A percentile compares a stretch with the other conserved stretches of the same genome.
Evolutionary conservation across 2,888 invertebrate genomes (phyloP).

Genomic region (Cantharis rustica): DNA sequence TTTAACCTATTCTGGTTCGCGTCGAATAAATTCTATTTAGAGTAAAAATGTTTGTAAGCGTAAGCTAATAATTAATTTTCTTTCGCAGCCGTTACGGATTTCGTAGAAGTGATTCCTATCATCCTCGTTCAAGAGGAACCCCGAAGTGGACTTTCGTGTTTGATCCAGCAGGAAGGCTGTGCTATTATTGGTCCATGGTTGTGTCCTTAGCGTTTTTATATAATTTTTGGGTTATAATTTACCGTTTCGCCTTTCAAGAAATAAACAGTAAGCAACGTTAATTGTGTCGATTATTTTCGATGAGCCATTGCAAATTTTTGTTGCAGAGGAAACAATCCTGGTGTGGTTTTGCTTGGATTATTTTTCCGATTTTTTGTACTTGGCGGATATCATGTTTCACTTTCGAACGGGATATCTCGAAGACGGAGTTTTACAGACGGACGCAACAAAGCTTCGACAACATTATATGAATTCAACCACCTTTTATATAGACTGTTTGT

Average conservation of each 20-base stretch:
- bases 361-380: constrained; percentile 93
- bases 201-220: constrained; percentile 95
- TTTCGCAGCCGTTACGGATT: constrained; percentile 59
- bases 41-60: background rate
- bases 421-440: constrained; percentile 97
- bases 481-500: constrained; percentile 98
- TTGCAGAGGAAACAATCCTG: constrained; percentile 78
- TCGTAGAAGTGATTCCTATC: constrained; percentile 65
- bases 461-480: constrained; percentile 96
- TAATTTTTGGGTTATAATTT: constrained; percentile 98
- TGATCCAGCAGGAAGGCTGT: constrained; percentile 95
- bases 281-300: background rate
- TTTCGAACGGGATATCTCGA: constrained; percentile 97
- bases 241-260: constrained; percentile 98
- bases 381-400: constrained; percentile 95
- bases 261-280: constrained; percentile 74
- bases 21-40: background rate
- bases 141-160: constrained; percentile 94
- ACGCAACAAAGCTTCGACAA: constrained; percentile 87
- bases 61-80: background rate
- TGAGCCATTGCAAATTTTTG: background rate
- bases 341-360: constrained; percentile 98
- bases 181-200: constrained; percentile 97
- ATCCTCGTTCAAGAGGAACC: constrained; percentile 68
- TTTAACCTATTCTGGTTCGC: background rate